phyloP scores from a whole-genome alignment of 2,888 invertebrate genomes.

The Pristionchus mayeri region DNA sequence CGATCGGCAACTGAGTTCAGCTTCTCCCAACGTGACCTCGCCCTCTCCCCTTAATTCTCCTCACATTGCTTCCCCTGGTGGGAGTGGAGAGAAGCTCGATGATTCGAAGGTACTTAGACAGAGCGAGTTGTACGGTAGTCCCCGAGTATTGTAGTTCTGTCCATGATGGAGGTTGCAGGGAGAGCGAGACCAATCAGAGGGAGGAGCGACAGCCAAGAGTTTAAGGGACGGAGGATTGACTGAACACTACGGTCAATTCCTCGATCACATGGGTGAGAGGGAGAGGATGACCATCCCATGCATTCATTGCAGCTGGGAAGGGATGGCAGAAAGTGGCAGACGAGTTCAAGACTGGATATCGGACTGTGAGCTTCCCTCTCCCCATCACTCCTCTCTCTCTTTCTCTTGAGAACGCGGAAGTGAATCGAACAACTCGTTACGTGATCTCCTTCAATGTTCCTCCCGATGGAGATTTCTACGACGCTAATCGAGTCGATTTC shows the following conservation, averaged over 20 bases:
- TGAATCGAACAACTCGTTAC: too few relatives aligned
- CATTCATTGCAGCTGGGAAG: not conserved
- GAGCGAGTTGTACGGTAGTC: not conserved
- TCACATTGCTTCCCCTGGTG: not conserved
- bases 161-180: not conserved
- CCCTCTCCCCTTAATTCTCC: too few relatives aligned
- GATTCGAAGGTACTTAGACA: conserved; percentile 13
- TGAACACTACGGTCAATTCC: not conserved
- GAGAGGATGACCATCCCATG: not conserved
- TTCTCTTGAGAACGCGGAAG: too few relatives aligned
- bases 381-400: too few relatives aligned
- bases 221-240: conserved; percentile 3
- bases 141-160: not conserved
- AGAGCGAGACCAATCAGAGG: not conserved
- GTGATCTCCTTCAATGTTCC: too few relatives aligned
- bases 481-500: too few relatives aligned
- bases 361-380: conserved; percentile 1
- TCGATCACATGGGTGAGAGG: not conserved
- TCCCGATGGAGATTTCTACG: too few relatives aligned
- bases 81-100: conserved; percentile 4
- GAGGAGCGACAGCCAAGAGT: conserved; percentile 1
- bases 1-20: not conserved
- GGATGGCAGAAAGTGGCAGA: conserved; percentile 14
- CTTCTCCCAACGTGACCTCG: not conserved
- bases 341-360: conserved; percentile 1